Evolutionary conservation across 92 coral and sea anemone species (phyloP).

Genomic region (Zoanthus gigantus): DNA sequence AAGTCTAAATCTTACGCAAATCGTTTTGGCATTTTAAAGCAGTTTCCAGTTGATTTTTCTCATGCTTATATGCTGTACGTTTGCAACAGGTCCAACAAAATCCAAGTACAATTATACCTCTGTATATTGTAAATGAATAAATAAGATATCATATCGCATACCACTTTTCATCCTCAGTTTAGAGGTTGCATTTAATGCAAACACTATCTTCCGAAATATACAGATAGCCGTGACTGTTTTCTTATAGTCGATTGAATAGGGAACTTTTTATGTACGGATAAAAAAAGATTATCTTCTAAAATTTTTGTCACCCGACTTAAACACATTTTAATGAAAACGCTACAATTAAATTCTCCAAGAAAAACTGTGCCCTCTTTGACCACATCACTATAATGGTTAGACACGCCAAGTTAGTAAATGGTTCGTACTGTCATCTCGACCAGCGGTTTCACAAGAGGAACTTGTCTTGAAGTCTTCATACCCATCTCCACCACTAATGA

Average conservation of each 20-base stretch:
- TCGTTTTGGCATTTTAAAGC: neutral
- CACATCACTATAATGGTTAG: slow-evolving; percentile 37
- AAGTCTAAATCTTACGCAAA: neutral
- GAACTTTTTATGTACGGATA: neutral
- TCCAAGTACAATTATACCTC: neutral
- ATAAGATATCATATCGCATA: slow-evolving; percentile 8
- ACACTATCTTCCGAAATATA: neutral
- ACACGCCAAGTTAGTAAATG: slow-evolving; percentile 97
- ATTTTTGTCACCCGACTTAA: neutral
- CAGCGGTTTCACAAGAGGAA: slow-evolving; percentile 98
- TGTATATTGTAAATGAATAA: neutral
- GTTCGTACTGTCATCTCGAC: slow-evolving; percentile 99
- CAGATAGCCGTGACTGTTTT: neutral
- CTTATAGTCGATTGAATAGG: neutral
- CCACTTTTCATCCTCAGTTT: neutral
- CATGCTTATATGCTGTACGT: neutral
- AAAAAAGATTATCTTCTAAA: neutral
- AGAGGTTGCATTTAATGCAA: slow-evolving; percentile 14
- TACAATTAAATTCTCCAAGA: neutral
- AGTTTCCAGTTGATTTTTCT: neutral
- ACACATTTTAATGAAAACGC: neutral
- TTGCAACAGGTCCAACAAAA: neutral
- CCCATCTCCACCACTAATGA: slow-evolving; percentile 99
- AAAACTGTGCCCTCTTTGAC: neutral
- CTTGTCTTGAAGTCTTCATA: slow-evolving; percentile 98